Base-by-base conservation (phyloP, 2,797 vertebrate genomes). In the Gobionotothen gibberifrons region DNA sequence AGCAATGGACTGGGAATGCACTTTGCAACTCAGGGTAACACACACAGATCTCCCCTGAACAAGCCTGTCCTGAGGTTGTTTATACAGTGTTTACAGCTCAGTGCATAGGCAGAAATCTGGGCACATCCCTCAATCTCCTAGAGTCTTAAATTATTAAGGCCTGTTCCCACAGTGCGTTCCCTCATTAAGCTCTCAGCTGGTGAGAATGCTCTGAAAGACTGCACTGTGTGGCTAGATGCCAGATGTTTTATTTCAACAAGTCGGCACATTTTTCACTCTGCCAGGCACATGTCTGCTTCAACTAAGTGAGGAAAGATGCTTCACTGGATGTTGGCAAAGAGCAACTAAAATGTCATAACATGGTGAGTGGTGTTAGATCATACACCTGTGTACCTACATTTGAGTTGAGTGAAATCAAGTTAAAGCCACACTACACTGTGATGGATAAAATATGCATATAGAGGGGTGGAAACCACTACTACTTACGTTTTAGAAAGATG, bases 101-200 rank as follows among this genome's bases (percentile, higher is more conserved):
- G 69, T 61, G 55, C 77, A 78, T 51, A 61, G 43, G 70, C 78
- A 82, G 78, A 78, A 81, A 86, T 88, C 79, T 78, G 72, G 65
- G 58, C 78, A 70, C 79, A 84, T 90, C 90, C 81, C 74, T 88
- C 81, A 65, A 57, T 75, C 85, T 91, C 76, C 63, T 32, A 47
- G 76, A 74, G 85, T 82, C 78, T 85, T 89, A 83, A 89, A 90
- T 89, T 68, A 86, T 83, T 75, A 90, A 88, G 78, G 75, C 66
- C 67, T 55, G 84, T 87, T 90, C 85, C 81, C 87, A 87, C 79
- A 79, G 78, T 85, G 85, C 61, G 86, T 88, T 81, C 82, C 74
- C 89, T 93, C 86, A 90, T 93, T 91, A 90, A 84, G 79, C 84
- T 85, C 90, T 91, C 90, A 88, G 89, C 87, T 90, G 89, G 86